Conservation (phyloP, 2,888 invertebrate species). For the Archips xylosteana region DNA sequence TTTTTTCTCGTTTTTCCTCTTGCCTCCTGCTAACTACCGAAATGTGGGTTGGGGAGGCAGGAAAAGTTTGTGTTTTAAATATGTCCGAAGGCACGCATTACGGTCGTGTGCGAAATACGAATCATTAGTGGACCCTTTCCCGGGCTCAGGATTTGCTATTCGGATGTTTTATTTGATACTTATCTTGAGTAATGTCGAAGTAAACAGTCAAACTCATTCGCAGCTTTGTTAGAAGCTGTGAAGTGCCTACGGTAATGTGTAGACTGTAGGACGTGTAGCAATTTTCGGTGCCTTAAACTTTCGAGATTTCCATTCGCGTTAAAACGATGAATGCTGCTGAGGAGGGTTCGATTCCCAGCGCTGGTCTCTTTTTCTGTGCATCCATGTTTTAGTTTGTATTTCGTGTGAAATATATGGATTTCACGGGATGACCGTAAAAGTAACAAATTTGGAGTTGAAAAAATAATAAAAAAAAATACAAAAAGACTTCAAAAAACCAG, state of each 20-base stretch:
- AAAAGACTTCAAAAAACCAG: too few relatives aligned
- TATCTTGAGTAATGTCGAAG: slow-evolving; percentile 35
- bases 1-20: slow-evolving; percentile 66
- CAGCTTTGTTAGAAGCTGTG: slow-evolving; percentile 12
- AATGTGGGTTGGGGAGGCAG: slow-evolving; percentile 67
- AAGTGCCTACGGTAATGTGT: not conserved
- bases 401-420: too few relatives aligned
- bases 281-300: not conserved
- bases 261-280: not conserved
- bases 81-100: slow-evolving; percentile 84
- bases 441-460: too few relatives aligned
- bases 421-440: too few relatives aligned
- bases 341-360: too few relatives aligned
- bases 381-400: too few relatives aligned
- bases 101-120: slow-evolving; percentile 78
- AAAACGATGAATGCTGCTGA: too few relatives aligned
- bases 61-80: slow-evolving; percentile 84
- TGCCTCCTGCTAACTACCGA: slow-evolving; percentile 78
- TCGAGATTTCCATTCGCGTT: not conserved
- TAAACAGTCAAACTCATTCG: slow-evolving; percentile 7
- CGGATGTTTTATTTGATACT: slow-evolving; percentile 39
- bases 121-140: slow-evolving; percentile 69
- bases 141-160: slow-evolving; percentile 42
- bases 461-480: too few relatives aligned
- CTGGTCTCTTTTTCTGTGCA: too few relatives aligned